A percentile compares a stretch with the other conserved stretches of the same genome.
phyloP scores from a whole-genome alignment of 2,888 invertebrate genomes.

The Sphaerophoria taeniata region DNA sequence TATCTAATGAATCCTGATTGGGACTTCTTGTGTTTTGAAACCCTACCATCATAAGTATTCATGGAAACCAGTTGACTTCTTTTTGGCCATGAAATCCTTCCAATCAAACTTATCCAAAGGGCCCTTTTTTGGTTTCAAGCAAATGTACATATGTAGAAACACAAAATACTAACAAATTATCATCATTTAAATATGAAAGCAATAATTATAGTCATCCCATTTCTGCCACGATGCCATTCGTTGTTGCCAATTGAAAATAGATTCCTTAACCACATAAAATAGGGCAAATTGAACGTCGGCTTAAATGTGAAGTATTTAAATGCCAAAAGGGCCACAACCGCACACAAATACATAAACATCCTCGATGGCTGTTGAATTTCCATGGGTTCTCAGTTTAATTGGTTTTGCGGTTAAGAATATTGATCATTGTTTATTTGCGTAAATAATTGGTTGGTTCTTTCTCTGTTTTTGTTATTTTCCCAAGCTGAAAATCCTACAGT shows the following conservation, averaged over 20 bases:
- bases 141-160: no score
- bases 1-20: no score
- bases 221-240: no score
- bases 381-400: not conserved
- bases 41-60: no score
- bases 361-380: not conserved
- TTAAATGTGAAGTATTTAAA: not conserved
- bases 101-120: no score
- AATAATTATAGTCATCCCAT: no score
- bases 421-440: slow-evolving; percentile 4
- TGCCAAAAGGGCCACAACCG: not conserved
- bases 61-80: no score
- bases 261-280: not conserved
- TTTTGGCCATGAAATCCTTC: no score
- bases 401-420: not conserved
- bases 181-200: no score
- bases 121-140: no score
- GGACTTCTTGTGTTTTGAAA: no score
- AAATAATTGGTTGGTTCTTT: not conserved
- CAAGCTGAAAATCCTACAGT: not conserved
- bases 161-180: no score
- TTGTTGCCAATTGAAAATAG: not conserved
- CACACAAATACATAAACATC: not conserved
- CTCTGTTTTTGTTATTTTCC: not conserved
- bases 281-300: not conserved